A percentile compares a stretch with the other conserved stretches of the same genome.
phyloP scores from a whole-genome alignment of 1,140 invertebrate genomes.

The Drosophila nasuta region DNA sequence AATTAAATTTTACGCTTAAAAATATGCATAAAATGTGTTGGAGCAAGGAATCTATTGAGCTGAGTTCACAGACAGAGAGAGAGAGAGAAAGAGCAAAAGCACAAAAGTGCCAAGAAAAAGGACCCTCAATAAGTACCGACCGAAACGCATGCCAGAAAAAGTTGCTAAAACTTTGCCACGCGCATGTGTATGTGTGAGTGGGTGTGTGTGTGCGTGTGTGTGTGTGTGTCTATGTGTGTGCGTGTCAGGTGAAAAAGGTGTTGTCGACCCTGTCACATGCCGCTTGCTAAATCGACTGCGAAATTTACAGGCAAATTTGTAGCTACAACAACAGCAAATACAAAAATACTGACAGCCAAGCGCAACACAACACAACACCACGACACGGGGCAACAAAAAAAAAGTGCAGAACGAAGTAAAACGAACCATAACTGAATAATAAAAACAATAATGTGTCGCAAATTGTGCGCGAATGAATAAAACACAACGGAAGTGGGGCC shows the following conservation, averaged over 20 bases:
- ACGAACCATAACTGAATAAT: slow-evolving; percentile 60
- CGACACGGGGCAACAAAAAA: background rate
- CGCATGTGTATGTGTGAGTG: background rate
- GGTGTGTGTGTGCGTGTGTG: background rate
- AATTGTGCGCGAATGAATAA: slow-evolving; percentile 81
- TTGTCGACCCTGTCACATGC: slow-evolving; percentile 34
- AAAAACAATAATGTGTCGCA: slow-evolving; percentile 81
- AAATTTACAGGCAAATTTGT: slow-evolving; percentile 50
- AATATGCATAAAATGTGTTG: slow-evolving; percentile 29
- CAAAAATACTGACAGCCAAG: too few species aligned
- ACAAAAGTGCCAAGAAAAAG: slow-evolving; percentile 11
- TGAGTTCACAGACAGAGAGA: background rate
- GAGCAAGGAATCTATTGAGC: slow-evolving; percentile 6
- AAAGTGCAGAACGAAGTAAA: background rate
- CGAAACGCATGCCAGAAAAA: background rate
- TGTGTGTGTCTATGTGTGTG: background rate
- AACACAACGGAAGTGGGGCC: slow-evolving; percentile 76
- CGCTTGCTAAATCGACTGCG: slow-evolving; percentile 66
- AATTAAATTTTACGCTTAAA: slow-evolving; percentile 49
- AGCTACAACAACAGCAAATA: slow-evolving; percentile 21
- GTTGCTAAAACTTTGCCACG: slow-evolving; percentile 18
- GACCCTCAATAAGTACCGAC: background rate
- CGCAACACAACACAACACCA: background rate
- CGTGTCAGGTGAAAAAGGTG: slow-evolving; percentile 19
- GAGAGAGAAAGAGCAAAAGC: too few species aligned